A percentile compares a stretch with the other conserved stretches of the same genome.
Conservation (phyloP, 2,797 vertebrate genomes). For the Apogon talboti region DNA sequence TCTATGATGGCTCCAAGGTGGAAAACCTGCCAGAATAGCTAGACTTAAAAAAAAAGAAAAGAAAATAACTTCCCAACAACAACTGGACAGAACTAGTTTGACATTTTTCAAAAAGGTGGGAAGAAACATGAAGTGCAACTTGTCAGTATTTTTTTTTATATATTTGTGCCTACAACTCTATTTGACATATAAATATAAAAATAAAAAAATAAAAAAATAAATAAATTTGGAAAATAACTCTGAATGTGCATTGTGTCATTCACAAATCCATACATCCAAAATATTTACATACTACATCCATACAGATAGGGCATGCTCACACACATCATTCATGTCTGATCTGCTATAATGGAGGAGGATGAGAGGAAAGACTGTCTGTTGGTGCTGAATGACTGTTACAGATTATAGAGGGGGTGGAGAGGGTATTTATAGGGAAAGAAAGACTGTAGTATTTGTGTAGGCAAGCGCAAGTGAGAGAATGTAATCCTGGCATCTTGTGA, state of each 20-base stretch:
- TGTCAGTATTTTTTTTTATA: background rate
- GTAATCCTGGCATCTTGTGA: constrained; percentile 59
- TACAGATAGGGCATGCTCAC: too few species aligned
- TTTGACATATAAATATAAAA: too few species aligned
- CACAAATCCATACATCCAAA: too few species aligned
- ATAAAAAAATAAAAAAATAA: too few species aligned
- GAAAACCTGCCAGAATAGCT: constrained; percentile 38
- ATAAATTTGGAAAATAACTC: too few species aligned
- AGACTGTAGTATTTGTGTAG: constrained; percentile 40
- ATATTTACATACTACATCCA: too few species aligned
- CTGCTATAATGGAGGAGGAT: constrained; percentile 41
- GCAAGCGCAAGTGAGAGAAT: constrained; percentile 54
- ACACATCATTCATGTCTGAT: background rate
- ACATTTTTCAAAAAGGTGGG: too few species aligned
- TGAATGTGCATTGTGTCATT: too few species aligned
- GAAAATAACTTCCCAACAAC: constrained; percentile 24
- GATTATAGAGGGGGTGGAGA: constrained; percentile 54
- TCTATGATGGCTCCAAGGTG: constrained; percentile 38
- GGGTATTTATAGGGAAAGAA: constrained; percentile 55
- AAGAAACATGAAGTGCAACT: constrained; percentile 16
- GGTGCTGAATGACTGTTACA: constrained; percentile 56
- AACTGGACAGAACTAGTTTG: constrained; percentile 3
- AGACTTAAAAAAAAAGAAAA: constrained; percentile 7
- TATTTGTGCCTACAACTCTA: constrained; percentile 26
- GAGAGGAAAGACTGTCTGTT: constrained; percentile 29